Conservation (phyloP, 92 coral and sea anemone genomes). For the Heteractis magnifica region DNA sequence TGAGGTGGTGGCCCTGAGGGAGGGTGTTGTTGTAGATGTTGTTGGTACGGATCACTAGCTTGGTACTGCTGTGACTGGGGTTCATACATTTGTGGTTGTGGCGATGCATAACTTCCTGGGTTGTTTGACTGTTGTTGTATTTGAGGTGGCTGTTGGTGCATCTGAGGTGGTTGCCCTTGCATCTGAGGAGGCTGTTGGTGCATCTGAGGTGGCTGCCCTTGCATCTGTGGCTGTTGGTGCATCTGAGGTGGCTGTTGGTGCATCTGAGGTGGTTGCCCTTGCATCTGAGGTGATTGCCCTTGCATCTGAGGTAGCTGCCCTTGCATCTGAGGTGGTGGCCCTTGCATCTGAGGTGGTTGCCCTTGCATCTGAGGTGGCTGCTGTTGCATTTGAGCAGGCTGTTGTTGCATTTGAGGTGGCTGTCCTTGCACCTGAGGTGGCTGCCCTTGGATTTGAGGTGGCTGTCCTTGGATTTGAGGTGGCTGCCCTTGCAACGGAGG, state of each 20-base stretch:
- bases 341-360: constrained; percentile 18
- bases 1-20: constrained; percentile 75
- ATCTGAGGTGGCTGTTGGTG: constrained; percentile 29
- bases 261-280: constrained; percentile 1
- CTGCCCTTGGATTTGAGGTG: background rate
- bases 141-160: constrained; percentile 36
- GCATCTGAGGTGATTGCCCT: background rate
- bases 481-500: constrained; percentile 22
- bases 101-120: constrained; percentile 28
- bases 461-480: constrained; percentile 6
- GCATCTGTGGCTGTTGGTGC: constrained; percentile 23
- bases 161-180: constrained; percentile 25
- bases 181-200: constrained; percentile 12
- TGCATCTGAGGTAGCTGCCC: background rate
- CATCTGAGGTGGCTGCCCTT: constrained; percentile 25
- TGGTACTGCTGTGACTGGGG: constrained; percentile 58
- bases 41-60: constrained; percentile 49
- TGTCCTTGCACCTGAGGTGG: constrained; percentile 19
- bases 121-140: constrained; percentile 33
- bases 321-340: constrained; percentile 23
- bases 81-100: constrained; percentile 48
- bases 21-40: constrained; percentile 58
- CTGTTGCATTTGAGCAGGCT: background rate
- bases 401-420: background rate
- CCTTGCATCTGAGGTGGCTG: constrained; percentile 22